phyloP scores from a whole-genome alignment of 2,113 vertebrate species.

The Bombycilla garrulus region DNA sequence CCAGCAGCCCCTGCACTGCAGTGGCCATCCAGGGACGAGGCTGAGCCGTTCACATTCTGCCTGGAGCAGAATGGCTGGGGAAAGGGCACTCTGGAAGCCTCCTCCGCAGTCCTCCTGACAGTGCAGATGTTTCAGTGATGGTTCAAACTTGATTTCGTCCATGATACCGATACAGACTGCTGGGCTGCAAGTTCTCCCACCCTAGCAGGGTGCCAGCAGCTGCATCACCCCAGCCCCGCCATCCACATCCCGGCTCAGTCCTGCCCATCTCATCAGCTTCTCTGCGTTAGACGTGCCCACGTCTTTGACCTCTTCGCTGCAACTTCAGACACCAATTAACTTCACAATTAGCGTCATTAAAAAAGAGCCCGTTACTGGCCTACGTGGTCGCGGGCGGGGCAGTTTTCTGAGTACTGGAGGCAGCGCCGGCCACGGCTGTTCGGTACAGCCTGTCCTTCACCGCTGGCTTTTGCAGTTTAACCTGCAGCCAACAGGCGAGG shows the following conservation, averaged over 20 bases:
- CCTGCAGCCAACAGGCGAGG: neutral
- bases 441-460: neutral
- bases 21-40: rapidly evolving
- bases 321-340: neutral
- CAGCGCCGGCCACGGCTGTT: neutral
- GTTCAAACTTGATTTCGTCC: neutral
- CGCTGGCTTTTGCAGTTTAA: neutral
- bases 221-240: neutral
- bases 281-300: neutral
- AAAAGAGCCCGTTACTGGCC: neutral
- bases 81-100: neutral
- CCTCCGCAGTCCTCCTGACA: neutral
- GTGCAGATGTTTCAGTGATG: neutral
- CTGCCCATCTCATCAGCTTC: neutral
- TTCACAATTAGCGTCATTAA: neutral
- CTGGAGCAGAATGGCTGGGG: neutral
- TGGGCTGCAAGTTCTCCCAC: neutral
- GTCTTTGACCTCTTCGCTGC: neutral
- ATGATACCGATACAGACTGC: rapidly evolving
- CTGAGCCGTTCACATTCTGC: neutral
- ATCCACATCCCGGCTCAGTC: neutral
- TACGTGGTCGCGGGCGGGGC: neutral
- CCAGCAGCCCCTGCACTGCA: neutral
- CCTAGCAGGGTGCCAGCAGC: neutral
- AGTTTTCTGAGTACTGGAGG: neutral